A percentile compares a stretch with the other conserved stretches of the same genome.
phyloP scores from a whole-genome alignment of 2,113 vertebrate genomes.

The Zosterops pallidus region DNA sequence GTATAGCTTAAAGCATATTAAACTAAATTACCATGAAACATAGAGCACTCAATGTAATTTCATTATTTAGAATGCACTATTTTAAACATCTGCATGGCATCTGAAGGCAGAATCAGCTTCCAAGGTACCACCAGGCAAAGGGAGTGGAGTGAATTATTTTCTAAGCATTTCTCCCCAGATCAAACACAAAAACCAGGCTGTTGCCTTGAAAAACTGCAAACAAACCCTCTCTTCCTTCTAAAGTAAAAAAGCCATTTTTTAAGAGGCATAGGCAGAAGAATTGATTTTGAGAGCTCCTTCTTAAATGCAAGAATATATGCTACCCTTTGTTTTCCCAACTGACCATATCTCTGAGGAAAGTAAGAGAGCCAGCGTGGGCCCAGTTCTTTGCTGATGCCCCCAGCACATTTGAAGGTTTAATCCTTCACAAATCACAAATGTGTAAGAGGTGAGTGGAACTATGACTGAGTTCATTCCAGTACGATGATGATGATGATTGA shows the following conservation, averaged over 20 bases:
- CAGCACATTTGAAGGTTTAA: not conserved
- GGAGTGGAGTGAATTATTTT: not conserved
- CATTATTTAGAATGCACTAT: not conserved
- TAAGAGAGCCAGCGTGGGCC: rapidly evolving
- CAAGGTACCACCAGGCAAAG: not conserved
- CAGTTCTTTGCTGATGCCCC: not conserved
- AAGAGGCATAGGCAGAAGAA: not conserved
- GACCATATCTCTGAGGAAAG: not conserved
- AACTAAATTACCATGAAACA: not conserved
- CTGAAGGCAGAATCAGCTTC: not conserved
- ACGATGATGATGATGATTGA: not conserved
- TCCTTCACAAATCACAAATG: not conserved
- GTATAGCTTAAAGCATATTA: not conserved
- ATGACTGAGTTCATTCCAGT: not conserved
- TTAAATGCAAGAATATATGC: not conserved
- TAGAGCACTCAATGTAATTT: not conserved
- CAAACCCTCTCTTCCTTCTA: not conserved
- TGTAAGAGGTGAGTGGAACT: not conserved
- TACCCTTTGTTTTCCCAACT: not conserved
- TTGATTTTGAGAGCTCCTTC: not conserved
- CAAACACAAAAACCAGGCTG: not conserved
- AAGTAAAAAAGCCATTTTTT: not conserved
- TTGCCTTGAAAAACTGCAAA: not conserved
- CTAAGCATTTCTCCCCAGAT: not conserved
- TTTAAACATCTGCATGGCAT: not conserved